A percentile compares a stretch with the other conserved stretches of the same genome.
Evolutionary conservation across 2,888 invertebrate genomes (phyloP).

Genomic region (Petrolisthes manimaculis): DNA sequence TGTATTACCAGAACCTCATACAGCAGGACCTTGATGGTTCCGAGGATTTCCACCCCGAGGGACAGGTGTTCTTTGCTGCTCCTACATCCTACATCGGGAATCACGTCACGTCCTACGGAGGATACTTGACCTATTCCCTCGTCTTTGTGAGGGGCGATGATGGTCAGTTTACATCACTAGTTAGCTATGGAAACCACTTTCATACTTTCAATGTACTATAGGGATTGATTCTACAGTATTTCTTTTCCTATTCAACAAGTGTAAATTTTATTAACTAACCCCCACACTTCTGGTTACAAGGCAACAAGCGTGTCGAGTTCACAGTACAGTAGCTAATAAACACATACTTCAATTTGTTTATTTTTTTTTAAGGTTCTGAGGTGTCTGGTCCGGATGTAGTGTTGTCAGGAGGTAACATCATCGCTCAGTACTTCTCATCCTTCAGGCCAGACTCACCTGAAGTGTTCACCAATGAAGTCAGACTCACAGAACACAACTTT

Average conservation of each 20-base stretch:
- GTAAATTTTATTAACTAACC: too few relatives aligned
- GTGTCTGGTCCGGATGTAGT: slow-evolving; percentile 83
- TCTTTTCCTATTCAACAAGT: neutral
- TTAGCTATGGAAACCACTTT: neutral
- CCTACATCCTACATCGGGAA: slow-evolving; percentile 83
- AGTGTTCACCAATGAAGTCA: slow-evolving; percentile 78
- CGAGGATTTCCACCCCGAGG: slow-evolving; percentile 31
- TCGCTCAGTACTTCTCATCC: slow-evolving; percentile 78
- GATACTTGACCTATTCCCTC: slow-evolving; percentile 82
- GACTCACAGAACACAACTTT: slow-evolving; percentile 84
- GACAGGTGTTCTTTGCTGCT: slow-evolving; percentile 81
- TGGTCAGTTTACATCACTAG: slow-evolving; percentile 70
- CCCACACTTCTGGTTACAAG: too few relatives aligned
- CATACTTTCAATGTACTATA: neutral
- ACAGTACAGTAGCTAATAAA: neutral
- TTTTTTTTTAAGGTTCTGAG: slow-evolving; percentile 67
- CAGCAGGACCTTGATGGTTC: slow-evolving; percentile 35
- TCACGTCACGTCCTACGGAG: slow-evolving; percentile 89
- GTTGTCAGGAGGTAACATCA: slow-evolving; percentile 77
- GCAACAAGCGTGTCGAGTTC: neutral
- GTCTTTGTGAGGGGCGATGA: slow-evolving; percentile 77
- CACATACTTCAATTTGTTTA: neutral
- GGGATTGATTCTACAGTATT: neutral
- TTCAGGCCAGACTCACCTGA: slow-evolving; percentile 69
- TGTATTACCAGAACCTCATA: slow-evolving; percentile 31